phyloP scores from a whole-genome alignment of 2,797 vertebrate genomes.

The Channa striata region DNA sequence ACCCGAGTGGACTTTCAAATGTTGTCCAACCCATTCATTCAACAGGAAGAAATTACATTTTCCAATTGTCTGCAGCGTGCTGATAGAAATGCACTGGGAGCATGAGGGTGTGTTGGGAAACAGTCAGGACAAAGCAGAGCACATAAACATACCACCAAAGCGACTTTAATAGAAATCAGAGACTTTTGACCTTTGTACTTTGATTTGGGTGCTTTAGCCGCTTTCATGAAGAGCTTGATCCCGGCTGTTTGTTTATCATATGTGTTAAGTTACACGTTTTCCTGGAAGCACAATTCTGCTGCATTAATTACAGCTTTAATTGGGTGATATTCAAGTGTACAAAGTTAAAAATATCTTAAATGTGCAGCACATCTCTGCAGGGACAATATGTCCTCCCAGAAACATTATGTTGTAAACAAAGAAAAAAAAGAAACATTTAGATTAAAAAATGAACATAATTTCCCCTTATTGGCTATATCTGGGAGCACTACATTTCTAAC shows the following conservation, averaged over 20 bases:
- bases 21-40: constrained; percentile 60
- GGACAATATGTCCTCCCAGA: constrained; percentile 75
- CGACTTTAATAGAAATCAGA: constrained; percentile 40
- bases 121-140: constrained; percentile 34
- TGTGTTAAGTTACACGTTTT: constrained; percentile 38
- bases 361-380: constrained; percentile 72
- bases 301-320: constrained; percentile 78
- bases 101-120: constrained; percentile 41
- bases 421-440: constrained; percentile 72
- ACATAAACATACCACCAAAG: constrained; percentile 44
- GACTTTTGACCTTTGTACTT: constrained; percentile 44
- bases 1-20: constrained; percentile 41
- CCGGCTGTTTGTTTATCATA: constrained; percentile 50
- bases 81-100: constrained; percentile 50
- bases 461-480: constrained; percentile 59
- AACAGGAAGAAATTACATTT: constrained; percentile 71
- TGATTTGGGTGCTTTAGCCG: neutral
- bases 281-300: constrained; percentile 60
- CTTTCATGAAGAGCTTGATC: constrained; percentile 9
- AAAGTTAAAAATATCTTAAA: constrained; percentile 76
- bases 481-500: constrained; percentile 36
- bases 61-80: constrained; percentile 59
- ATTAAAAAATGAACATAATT: constrained; percentile 61
- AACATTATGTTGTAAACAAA: constrained; percentile 76
- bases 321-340: constrained; percentile 64